Percentiles rank a stretch among this genome's conserved stretches.
phyloP scores from a whole-genome alignment of 2,113 vertebrate species.

The Aplodontia rufa region DNA sequence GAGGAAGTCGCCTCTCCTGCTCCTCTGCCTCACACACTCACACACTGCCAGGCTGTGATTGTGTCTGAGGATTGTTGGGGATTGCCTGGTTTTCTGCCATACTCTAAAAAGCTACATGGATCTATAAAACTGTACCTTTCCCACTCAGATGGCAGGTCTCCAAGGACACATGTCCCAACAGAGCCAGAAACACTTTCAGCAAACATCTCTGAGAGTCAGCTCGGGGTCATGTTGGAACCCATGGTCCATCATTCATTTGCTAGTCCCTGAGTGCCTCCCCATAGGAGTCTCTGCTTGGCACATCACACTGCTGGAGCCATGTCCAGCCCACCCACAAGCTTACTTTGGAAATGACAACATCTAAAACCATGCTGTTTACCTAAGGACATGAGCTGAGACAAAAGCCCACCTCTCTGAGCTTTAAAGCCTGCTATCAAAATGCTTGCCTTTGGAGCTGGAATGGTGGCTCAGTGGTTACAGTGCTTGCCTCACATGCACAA shows the following conservation, averaged over 20 bases:
- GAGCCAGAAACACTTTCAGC: constrained; percentile 77
- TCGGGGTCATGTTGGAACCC: background rate
- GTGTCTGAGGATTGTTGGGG: background rate
- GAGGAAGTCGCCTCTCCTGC: background rate
- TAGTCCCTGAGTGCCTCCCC: background rate
- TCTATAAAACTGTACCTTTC: constrained; percentile 66
- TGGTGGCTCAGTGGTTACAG: background rate
- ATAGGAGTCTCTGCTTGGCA: background rate
- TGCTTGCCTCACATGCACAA: too few relatives aligned
- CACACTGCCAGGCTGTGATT: background rate
- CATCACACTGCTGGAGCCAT: background rate
- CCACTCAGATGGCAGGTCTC: constrained; percentile 64
- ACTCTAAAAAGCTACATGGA: constrained; percentile 60
- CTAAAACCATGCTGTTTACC: background rate
- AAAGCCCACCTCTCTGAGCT: background rate
- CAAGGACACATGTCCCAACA: constrained; percentile 69
- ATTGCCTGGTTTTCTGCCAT: constrained; percentile 56
- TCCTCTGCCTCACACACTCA: background rate
- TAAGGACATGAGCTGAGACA: background rate
- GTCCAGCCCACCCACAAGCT: background rate
- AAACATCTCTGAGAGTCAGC: constrained; percentile 58
- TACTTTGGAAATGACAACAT: background rate
- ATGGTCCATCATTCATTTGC: background rate
- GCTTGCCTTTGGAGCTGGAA: background rate
- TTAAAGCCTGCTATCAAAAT: background rate